Base-by-base conservation (phyloP, 2,888 invertebrate species). In the Drosophila anomelani region DNA sequence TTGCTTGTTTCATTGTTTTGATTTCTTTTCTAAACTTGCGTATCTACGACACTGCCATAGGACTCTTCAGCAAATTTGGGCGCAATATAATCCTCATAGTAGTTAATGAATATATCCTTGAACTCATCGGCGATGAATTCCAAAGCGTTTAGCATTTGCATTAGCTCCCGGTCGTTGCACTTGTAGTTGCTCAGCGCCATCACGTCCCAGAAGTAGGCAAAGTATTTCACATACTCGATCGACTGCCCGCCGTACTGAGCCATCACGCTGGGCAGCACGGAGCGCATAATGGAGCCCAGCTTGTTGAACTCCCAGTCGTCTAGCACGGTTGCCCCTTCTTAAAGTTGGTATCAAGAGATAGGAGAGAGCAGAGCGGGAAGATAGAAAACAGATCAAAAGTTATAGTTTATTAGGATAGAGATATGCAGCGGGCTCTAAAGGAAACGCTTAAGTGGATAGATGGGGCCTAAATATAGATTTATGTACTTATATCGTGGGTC, bases 251-350 rank as follows among this genome's bases (percentile, higher is more conserved):
- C 80, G 71, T 80, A 79, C 67, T 86, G 86, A 9, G 86, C 82
- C 36, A 80, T 72, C 23, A 82, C 84, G 49, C 79, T 78, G 66
- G 85, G 79, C 43, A 86, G 76, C 43, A 86, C 86, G 56, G 82
- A 76, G 9, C 86, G 79, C 78, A 86, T 84, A 34, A 86, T 85
- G 26, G 86, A 86, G 29, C 86, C 86, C 44, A 86, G 71, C 60
- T 86, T 86, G 56, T 86, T 86, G 73, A 86, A 86, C 63, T 86
- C 86, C 86, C 86, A 86, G 77, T 86, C 86, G 56, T 86, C 86
- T 44, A 86, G 77, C 32, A 81, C 81, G 41, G 81, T 77, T 32
- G 79, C 77, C 38, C 82, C 82, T 60, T 85, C 86, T 86, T 38
- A 60, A 43, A 41, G 20, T 69, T 49, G 34, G 26, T 23, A 23